Evolutionary conservation across 2,113 vertebrate genomes (phyloP).

Genomic region (Vicugna pacos): DNA sequence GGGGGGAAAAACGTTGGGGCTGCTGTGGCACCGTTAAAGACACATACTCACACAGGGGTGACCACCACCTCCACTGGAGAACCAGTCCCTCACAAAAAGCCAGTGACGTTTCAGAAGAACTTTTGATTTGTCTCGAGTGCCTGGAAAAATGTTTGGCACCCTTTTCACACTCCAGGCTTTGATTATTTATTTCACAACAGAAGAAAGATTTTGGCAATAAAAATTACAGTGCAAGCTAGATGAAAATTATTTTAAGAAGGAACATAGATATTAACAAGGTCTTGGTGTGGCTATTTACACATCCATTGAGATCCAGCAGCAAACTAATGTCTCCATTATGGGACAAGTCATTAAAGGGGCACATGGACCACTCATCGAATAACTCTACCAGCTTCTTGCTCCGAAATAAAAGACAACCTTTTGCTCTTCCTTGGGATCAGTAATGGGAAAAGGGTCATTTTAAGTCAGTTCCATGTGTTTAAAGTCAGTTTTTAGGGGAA

Average conservation of each 20-base stretch:
- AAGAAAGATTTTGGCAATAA: neutral
- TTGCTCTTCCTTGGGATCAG: neutral
- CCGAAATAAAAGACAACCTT: neutral
- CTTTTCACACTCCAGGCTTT: neutral
- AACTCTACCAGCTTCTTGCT: neutral
- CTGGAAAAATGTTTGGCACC: neutral
- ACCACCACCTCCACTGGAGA: no score
- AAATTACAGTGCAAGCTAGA: neutral
- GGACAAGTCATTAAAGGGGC: neutral
- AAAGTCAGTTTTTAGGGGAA: neutral
- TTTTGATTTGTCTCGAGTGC: neutral
- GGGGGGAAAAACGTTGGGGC: neutral
- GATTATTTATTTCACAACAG: neutral
- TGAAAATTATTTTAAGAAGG: neutral
- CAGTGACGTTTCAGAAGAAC: neutral
- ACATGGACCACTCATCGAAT: neutral
- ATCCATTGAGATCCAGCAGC: neutral
- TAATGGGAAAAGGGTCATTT: neutral
- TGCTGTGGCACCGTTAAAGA: no score
- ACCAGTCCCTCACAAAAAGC: neutral
- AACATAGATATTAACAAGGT: neutral
- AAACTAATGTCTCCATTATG: neutral
- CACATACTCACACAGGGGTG: no score
- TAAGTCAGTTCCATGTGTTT: neutral
- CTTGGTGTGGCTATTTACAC: neutral